Evolutionary conservation across 2,888 invertebrate genomes (phyloP), one percentile per base, ranked within the genome.

Genomic region (Agrotis segetum): DNA sequence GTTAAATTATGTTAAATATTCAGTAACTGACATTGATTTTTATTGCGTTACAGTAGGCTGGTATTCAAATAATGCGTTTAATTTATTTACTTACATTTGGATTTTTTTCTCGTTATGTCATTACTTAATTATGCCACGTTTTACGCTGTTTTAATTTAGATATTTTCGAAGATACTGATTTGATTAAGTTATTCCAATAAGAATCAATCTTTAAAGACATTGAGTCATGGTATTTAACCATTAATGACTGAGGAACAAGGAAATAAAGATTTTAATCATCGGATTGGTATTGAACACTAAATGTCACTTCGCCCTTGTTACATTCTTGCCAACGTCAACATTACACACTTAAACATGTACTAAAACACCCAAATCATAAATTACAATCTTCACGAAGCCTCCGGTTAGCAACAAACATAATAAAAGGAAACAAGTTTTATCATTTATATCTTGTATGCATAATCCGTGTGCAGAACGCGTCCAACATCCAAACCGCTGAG

Each of bases 21-120:
- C 67, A 56, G 70, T 77, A 74, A 82, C 81, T 84, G 83, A 86
- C 85, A 88, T 82, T 84, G 83, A 85, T 80, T 62, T 71, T 83
- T 71, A 80, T 74, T 55, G 62, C 74, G 72, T 80, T 71, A 72
- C 76, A 72, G 66, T 82, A 40, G 14, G 55, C 55, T 71, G 71
- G 58, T 79, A 73, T 80, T 85, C 64, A 74, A 62, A 85, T 72
- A 60, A 46, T 53, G 40, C 55, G 72, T 59, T 67, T 67, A 50
- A 56, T 70, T 64, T 63, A 82, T 69, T 63, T 17, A 14, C 14
- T 40, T 50, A 47, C 46, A 59, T 52, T 19, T n/a, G n/a, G 17
- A 14, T 46, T 14, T 49, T 24, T 5, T 19, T 14, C 9, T 52
- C 7, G 24, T 71, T 62, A 62, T 77, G 50, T 77, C 46, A 40